Base-by-base conservation (phyloP, 2,113 vertebrate species). In the Lepus timidus region DNA sequence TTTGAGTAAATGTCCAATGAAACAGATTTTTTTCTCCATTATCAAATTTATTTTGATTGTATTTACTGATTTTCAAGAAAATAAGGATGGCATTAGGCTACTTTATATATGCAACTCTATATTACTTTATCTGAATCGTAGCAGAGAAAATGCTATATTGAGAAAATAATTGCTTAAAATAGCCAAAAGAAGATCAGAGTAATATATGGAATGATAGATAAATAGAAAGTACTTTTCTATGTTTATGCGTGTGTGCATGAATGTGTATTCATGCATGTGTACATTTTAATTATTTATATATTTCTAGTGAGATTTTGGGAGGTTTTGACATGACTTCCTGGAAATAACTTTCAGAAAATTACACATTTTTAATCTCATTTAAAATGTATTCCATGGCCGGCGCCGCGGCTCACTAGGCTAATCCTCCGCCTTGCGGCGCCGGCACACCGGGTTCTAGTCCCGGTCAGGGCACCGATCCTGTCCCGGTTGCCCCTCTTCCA, bases 1-100 rank as follows among this genome's bases (percentile, higher is more conserved):
- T 78, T 89, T 91, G 19, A 36, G 9, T 73, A 86, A 80, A 55
- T 94, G 86, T 93, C 68, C 52, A 76, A 73, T 62, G 58, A 91
- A 76, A 20, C 23, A 73, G 29, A 71, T 75, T 71, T 51, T 92
- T 91, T 64, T 9, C 61, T 36, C 25, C 29, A 71, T 67, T 27
- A 85, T 68, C 36, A 85, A 64, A 55, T 90, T 82, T 25, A 71
- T 4, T 52, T 88, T 86, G 12, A 88, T 88, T 70, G 36, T 36
- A 39, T 65, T 31, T 79, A 71, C 84, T 29, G 3, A 33, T 33
- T 75, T 33, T 12, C 68, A 83, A 22, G 19, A 49, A 33, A 93
- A 36, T 65, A 49, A 68, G 91, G 13, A 39, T 44, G 9, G 2
- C 33, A 65, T 73, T 29, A 62, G 62, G 3, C 22, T 51, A 64